Percentiles rank a stretch among this genome's conserved stretches.
Conservation (phyloP, 2,113 vertebrate genomes). For the Megaceryle maxima region DNA sequence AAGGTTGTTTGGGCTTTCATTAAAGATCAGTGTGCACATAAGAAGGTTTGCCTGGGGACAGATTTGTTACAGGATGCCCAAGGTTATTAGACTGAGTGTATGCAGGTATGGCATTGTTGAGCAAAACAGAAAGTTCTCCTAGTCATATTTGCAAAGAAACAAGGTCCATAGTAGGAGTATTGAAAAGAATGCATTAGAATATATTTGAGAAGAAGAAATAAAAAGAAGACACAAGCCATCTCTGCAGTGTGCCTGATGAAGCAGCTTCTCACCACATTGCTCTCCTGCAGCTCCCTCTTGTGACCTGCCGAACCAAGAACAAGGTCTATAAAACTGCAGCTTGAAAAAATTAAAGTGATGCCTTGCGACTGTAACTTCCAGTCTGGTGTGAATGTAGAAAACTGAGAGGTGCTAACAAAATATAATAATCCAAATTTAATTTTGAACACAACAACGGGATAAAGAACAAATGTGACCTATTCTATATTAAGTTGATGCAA, state of each 20-base stretch:
- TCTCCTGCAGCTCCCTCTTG: background rate
- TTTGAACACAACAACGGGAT: background rate
- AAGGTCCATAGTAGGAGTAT: background rate
- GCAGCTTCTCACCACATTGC: accelerated
- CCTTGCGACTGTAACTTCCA: background rate
- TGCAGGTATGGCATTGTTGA: background rate
- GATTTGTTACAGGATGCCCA: background rate
- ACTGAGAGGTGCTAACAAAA: background rate
- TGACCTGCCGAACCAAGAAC: background rate
- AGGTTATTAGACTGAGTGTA: background rate
- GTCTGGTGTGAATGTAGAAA: background rate
- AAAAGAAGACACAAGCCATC: accelerated
- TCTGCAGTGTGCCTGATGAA: background rate
- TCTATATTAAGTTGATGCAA: background rate
- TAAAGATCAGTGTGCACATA: background rate
- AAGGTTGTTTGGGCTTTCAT: background rate
- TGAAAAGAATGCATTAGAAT: background rate
- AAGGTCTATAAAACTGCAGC: background rate
- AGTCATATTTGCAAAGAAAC: background rate
- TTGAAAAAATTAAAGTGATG: background rate
- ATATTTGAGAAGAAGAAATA: background rate
- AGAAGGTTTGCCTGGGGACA: background rate
- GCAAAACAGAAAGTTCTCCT: background rate
- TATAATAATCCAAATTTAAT: background rate
- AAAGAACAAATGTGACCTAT: background rate